phyloP scores from a whole-genome alignment of 2,113 vertebrate species.

The Craseonycteris thonglongyai region DNA sequence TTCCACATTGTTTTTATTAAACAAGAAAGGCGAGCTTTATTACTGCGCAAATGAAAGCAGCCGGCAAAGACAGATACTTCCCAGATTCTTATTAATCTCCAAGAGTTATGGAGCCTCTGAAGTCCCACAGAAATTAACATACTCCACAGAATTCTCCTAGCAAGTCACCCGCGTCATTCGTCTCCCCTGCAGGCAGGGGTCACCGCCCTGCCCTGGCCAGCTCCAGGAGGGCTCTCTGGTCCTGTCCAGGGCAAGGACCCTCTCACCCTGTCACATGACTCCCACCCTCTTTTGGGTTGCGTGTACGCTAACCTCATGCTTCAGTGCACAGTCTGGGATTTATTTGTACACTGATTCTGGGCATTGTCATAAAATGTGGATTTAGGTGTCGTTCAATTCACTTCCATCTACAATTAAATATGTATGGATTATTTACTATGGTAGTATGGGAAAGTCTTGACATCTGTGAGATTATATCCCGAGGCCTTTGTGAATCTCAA shows the following conservation, averaged over 20 bases:
- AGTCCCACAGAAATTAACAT: conserved; percentile 84
- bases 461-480: conserved; percentile 61
- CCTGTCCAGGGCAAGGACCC: background rate
- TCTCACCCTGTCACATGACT: background rate
- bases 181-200: background rate
- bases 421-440: conserved; percentile 66
- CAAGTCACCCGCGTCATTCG: conserved; percentile 60
- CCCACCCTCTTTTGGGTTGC: background rate
- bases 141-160: conserved; percentile 79
- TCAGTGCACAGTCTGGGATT: conserved; percentile 14
- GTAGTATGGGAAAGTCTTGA: conserved; percentile 48
- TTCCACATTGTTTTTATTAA: conserved; percentile 88
- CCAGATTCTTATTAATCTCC: conserved; percentile 86
- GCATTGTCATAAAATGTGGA: conserved; percentile 46
- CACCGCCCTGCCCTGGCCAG: background rate
- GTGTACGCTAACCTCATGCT: background rate
- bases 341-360: conserved; percentile 29
- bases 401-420: conserved; percentile 61
- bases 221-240: background rate
- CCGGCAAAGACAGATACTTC: conserved; percentile 84
- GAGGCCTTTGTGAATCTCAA: conserved; percentile 61
- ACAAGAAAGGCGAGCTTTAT: conserved; percentile 86
- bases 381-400: conserved; percentile 49
- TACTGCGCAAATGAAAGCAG: conserved; percentile 85
- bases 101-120: conserved; percentile 83